Conservation (phyloP, 2,113 vertebrate species). For the Tupaia tana region DNA sequence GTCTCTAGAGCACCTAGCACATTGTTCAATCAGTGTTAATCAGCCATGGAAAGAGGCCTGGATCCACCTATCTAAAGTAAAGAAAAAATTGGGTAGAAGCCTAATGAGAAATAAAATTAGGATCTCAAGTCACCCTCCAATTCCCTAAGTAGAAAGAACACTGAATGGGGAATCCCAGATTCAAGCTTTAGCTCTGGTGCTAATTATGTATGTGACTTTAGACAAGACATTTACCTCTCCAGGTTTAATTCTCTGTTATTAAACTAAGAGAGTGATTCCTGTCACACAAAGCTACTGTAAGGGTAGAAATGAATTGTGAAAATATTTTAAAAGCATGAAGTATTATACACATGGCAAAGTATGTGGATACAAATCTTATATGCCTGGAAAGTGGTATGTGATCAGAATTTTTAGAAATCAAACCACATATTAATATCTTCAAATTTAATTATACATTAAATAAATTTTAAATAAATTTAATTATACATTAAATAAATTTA, state of each 20-base stretch:
- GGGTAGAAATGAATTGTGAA: background rate
- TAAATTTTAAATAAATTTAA: no score
- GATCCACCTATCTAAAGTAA: background rate
- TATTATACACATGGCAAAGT: background rate
- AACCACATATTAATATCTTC: background rate
- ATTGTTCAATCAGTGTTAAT: conserved; percentile 50
- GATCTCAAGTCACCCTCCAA: background rate
- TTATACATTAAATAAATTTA: background rate
- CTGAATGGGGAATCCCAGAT: background rate
- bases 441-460: conserved; percentile 19
- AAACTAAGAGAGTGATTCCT: background rate
- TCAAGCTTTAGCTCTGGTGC: background rate
- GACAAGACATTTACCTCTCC: conserved; percentile 14
- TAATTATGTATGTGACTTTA: conserved; percentile 43
- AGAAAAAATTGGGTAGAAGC: background rate
- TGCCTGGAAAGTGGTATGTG: background rate
- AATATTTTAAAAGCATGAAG: conserved; percentile 30
- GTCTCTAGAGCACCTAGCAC: conserved; percentile 57
- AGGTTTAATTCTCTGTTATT: background rate
- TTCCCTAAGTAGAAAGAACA: background rate
- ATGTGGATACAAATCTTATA: conserved; percentile 20
- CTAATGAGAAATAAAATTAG: conserved; percentile 50
- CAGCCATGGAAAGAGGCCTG: conserved; percentile 18
- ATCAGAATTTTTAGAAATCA: conserved; percentile 14
- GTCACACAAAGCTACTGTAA: background rate